Percentiles rank a stretch among this genome's conserved stretches.
These are phyloP conservation scores for Centropyge bicolor DNA, from an alignment of 2,797 vertebrate genomes.

Conservation along the genomic window DNA sequence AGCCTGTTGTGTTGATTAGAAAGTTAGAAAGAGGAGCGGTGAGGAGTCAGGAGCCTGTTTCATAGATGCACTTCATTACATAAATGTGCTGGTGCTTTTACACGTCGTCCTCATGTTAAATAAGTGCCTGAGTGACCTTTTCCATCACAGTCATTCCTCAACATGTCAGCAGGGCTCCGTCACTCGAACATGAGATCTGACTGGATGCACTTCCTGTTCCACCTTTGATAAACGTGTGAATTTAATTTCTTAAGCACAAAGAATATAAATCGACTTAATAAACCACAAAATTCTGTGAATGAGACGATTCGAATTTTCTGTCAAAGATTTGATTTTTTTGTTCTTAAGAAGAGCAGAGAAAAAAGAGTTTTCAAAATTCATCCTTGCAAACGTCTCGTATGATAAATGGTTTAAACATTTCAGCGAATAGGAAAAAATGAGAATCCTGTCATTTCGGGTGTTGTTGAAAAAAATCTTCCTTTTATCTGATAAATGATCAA, in stretches of 20 bases:
- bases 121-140: neutral
- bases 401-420: no score
- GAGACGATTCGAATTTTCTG: neutral
- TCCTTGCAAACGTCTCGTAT: neutral
- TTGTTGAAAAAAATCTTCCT: neutral
- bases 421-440: neutral
- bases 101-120: neutral
- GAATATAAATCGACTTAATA: neutral
- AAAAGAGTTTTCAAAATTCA: neutral
- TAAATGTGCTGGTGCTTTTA: neutral
- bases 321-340: neutral
- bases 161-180: neutral
- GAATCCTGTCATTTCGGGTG: neutral
- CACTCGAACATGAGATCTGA: no score
- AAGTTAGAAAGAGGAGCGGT: slow-evolving; percentile 11
- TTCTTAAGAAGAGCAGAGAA: neutral
- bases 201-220: neutral
- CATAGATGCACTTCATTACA: neutral
- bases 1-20: neutral
- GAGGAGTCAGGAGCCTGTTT: neutral
- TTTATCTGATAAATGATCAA: neutral
- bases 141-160: neutral
- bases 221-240: no score
- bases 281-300: neutral
- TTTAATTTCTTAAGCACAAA: neutral